These are phyloP conservation scores for Taenioides sp. DNA, from an alignment of 2,797 vertebrate species.

Conservation along the genomic window DNA sequence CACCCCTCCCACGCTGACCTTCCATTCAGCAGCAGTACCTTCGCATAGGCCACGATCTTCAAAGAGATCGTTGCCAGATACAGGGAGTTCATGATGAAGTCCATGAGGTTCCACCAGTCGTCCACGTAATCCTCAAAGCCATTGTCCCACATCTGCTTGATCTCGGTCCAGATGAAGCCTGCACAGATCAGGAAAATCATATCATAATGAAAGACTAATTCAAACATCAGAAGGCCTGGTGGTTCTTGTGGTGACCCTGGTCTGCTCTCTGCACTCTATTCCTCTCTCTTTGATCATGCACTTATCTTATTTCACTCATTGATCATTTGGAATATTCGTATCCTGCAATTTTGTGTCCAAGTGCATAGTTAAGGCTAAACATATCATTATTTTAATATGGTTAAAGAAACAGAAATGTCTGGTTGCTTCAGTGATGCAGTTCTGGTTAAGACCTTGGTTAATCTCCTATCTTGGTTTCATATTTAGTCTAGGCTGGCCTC, in stretches of 20 bases:
- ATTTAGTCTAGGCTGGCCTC: too few relatives aligned
- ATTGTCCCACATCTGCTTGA: constrained; percentile 99
- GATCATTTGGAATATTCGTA: background rate
- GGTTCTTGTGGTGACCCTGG: too few relatives aligned
- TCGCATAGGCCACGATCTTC: constrained; percentile 91
- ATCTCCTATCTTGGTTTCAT: too few relatives aligned
- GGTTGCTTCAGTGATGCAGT: background rate
- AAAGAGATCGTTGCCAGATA: constrained; percentile 96
- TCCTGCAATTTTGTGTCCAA: background rate
- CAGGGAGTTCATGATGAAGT: constrained; percentile 98
- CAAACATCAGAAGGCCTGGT: too few relatives aligned
- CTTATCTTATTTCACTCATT: too few relatives aligned
- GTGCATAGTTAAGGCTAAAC: background rate
- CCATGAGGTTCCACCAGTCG: constrained; percentile 99
- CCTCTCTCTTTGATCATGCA: too few relatives aligned
- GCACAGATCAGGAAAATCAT: constrained; percentile 10
- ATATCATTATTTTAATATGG: background rate
- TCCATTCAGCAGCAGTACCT: constrained; percentile 63
- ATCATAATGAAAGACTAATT: background rate
- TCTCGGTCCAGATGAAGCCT: constrained; percentile 99
- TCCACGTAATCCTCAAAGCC: constrained; percentile 95
- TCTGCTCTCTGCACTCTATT: background rate
- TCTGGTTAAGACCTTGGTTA: too few relatives aligned
- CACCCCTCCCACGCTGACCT: too few relatives aligned
- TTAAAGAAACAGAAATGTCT: background rate